Evolutionary conservation across 2,888 invertebrate genomes (phyloP).

Genomic region (Dyspetes luteomarginatus): DNA sequence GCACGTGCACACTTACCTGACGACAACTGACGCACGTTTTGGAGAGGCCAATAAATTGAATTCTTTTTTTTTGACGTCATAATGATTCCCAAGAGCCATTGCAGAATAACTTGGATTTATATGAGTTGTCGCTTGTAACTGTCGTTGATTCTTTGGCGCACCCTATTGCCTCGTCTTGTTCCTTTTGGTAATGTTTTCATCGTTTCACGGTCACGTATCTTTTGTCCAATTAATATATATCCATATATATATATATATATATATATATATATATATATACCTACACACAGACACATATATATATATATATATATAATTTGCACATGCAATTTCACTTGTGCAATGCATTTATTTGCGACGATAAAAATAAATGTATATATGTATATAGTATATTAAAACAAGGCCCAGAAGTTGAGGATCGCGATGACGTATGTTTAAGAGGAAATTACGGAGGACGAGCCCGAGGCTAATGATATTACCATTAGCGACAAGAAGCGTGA

Average conservation of each 20-base stretch:
- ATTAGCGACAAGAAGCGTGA: conserved; percentile 19
- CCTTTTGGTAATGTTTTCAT: conserved; percentile 31
- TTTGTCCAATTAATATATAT: conserved; percentile 11
- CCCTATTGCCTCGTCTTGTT: conserved; percentile 1
- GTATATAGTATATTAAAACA: too few relatives aligned
- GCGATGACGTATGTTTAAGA: conserved; percentile 3
- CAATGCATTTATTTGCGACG: conserved; percentile 2
- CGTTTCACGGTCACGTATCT: conserved; percentile 23
- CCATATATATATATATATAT: too few relatives aligned
- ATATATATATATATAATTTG: too few relatives aligned
- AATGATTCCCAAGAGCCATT: conserved; percentile 3
- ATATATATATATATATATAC: too few relatives aligned
- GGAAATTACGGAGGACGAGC: conserved; percentile 13
- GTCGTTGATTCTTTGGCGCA: conserved; percentile 6
- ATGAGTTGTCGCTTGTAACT: background rate
- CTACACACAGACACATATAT: too few relatives aligned
- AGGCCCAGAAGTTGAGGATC: background rate
- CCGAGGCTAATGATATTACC: conserved; percentile 19
- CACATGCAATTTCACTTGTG: too few relatives aligned
- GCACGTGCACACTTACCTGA: background rate
- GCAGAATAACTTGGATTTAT: conserved; percentile 2
- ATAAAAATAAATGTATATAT: background rate
- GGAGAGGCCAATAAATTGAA: conserved; percentile 22
- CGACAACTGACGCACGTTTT: background rate
- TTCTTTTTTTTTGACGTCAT: conserved; percentile 40